These are phyloP conservation scores for Hippocampus abdominalis DNA, from an alignment of 2,113 vertebrate genomes.

Conservation along the genomic window DNA sequence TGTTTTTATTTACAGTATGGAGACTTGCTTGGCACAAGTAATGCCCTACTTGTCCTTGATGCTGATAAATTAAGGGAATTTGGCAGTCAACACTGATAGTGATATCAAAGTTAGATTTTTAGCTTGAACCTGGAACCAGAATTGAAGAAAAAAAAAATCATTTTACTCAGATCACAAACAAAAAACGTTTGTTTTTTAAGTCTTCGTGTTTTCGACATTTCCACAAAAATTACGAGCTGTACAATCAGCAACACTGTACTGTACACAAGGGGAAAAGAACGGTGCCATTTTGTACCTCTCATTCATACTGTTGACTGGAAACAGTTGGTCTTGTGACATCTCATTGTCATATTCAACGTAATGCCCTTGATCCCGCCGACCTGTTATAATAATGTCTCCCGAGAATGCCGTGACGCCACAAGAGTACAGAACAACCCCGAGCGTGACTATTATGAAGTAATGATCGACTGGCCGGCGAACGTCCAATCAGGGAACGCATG, in stretches of 20 bases:
- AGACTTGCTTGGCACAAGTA: not conserved
- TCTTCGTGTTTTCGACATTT: too few relatives aligned
- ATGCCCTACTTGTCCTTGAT: not conserved
- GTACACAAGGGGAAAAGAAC: not conserved
- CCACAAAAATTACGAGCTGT: too few relatives aligned
- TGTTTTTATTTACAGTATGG: not conserved
- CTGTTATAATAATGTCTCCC: not conserved
- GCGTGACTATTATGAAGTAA: not conserved
- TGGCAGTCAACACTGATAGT: not conserved
- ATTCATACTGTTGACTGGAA: not conserved
- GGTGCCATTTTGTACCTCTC: not conserved
- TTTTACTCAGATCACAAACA: too few relatives aligned
- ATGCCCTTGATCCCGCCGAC: not conserved
- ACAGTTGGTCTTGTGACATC: not conserved
- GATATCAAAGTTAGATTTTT: too few relatives aligned
- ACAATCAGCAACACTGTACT: too few relatives aligned
- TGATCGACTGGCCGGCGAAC: not conserved
- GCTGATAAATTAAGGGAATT: not conserved
- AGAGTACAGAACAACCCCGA: not conserved
- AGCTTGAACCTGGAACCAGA: too few relatives aligned
- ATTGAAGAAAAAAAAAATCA: too few relatives aligned
- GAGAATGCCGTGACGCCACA: not conserved
- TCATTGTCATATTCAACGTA: constrained; percentile 7
- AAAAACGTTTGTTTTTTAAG: too few relatives aligned
- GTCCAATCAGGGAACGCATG: constrained; percentile 15